A percentile compares a stretch with the other conserved stretches of the same genome.
Evolutionary conservation across 1,140 invertebrate species (phyloP).

Genomic region (Archivesica marissinica): DNA sequence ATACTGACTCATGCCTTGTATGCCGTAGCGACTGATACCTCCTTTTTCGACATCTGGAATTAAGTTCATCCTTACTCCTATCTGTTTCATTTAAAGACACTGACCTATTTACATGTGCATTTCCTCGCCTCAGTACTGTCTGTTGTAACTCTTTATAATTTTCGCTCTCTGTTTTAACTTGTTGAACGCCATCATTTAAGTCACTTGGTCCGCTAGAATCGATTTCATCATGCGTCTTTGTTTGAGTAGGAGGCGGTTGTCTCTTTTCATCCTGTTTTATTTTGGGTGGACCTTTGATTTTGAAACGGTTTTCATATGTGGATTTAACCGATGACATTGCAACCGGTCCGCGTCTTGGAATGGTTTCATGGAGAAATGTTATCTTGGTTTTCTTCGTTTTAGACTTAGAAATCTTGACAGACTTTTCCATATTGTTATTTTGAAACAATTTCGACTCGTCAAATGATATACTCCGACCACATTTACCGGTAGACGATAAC

Average conservation of each 20-base stretch:
- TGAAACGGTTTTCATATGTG: too few relatives aligned
- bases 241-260: too few relatives aligned
- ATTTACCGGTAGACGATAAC: too few relatives aligned
- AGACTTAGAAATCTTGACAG: neutral
- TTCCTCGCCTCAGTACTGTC: neutral
- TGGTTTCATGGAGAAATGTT: neutral
- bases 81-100: slow-evolving; percentile 26
- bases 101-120: slow-evolving; percentile 5
- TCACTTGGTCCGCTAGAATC: neutral
- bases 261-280: neutral
- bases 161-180: neutral
- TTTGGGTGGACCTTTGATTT: neutral
- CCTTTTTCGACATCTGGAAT: slow-evolving; percentile 11
- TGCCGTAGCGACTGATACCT: slow-evolving; percentile 47
- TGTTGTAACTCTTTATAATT: neutral
- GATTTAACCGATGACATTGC: slow-evolving; percentile 28
- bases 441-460: neutral
- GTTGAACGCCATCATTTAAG: neutral
- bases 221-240: neutral
- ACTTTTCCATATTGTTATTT: neutral
- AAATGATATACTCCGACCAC: neutral
- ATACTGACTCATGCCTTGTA: slow-evolving; percentile 20
- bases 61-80: neutral
- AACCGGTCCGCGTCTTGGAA: slow-evolving; percentile 12
- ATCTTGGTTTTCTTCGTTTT: neutral